phyloP scores from a whole-genome alignment of 2,888 invertebrate genomes.

The Sycophila texana region DNA sequence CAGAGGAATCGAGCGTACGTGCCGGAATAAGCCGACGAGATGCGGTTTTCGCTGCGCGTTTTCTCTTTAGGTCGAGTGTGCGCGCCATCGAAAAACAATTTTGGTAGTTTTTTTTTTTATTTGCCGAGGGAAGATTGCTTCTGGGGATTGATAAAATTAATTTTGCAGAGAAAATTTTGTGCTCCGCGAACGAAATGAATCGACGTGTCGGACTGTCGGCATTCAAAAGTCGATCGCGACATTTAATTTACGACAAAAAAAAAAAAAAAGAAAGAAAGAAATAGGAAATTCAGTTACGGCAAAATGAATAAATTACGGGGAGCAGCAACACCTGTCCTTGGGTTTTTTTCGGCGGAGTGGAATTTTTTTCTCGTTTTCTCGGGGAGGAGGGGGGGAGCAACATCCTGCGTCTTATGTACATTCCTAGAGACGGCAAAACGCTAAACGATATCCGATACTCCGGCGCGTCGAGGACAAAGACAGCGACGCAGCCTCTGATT shows the following conservation, averaged over 20 bases:
- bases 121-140: neutral
- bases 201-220: too few relatives aligned
- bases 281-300: too few relatives aligned
- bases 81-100: neutral
- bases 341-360: neutral
- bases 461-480: neutral
- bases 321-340: too few relatives aligned
- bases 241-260: too few relatives aligned
- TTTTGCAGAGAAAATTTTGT: too few relatives aligned
- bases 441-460: conserved; percentile 51
- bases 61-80: too few relatives aligned
- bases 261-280: too few relatives aligned
- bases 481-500: conserved; percentile 24
- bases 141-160: neutral
- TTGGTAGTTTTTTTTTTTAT: neutral
- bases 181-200: neutral
- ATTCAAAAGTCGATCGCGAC: too few relatives aligned
- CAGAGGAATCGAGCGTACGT: conserved; percentile 10
- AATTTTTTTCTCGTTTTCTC: conserved; percentile 40
- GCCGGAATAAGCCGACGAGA: conserved; percentile 14
- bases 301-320: too few relatives aligned
- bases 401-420: conserved; percentile 2
- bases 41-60: conserved; percentile 13
- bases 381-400: neutral
- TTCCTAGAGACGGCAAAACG: conserved; percentile 3